Evolutionary conservation across 2,797 vertebrate species (phyloP), one percentile per base, ranked within the genome.

Genomic region (Halcyon chelicuti): DNA sequence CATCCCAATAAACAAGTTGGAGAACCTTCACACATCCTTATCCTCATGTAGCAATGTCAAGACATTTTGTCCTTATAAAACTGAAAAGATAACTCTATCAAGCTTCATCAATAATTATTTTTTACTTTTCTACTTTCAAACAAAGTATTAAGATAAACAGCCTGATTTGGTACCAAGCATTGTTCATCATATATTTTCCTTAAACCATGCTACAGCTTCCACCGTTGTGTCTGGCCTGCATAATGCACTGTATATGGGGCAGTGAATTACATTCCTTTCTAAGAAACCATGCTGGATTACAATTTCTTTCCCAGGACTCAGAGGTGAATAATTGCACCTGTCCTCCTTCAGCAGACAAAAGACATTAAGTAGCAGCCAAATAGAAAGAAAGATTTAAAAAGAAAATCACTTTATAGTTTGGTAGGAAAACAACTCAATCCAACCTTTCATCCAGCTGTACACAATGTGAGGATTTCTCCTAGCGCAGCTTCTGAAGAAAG

Each of bases 261-360:
- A 97, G 61, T 52, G 61, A 89, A 83, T 80, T 80, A 49, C 40
- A 78, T 70, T 93, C 49, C 60, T 88, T 88, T 63, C 74, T 67
- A 68, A 78, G 89, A 82, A 62, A 77, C 63, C 29, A 35, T 31
- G 66, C 78, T 70, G 86, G 96, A 96, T 93, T 89, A 93, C 77
- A 90, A 68, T 94, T 96, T 90, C 52, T 94, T 95, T 94, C 46
- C 47, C 58, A 79, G 40, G 81, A 66, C 90, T 96, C 76, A 67
- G 83, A 94, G 86, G 78, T 95, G 91, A 97, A 76, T 91, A 97
- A 97, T 93, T 96, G 89, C 75, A 83, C 76, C 82, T 96, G 80
- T 97, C 84, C 94, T 92, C 83, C 75, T 96, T 88, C 93, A 78
- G 79, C 49, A 95, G 96, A 97, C 42, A 92, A 95, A 97, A 97